Evolutionary conservation across 2,797 vertebrate genomes (phyloP).

Genomic region (Diceros bicornis): DNA sequence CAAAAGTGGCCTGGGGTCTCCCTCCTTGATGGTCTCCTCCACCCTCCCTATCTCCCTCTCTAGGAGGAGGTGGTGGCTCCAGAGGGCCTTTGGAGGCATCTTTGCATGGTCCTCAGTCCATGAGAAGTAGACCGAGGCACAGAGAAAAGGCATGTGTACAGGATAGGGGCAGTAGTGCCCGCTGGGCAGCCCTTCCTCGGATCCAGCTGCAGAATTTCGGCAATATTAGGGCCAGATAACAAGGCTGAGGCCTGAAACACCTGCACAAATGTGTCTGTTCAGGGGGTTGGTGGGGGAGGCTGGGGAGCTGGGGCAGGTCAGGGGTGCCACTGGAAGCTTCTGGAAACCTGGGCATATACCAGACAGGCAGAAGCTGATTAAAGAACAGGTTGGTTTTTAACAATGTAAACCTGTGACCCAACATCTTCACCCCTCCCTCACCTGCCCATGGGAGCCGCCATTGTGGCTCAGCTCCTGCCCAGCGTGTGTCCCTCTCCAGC

Average conservation of each 20-base stretch:
- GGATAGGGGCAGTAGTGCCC: rapidly evolving
- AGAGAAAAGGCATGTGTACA: not conserved
- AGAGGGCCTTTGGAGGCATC: not conserved
- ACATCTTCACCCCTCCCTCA: not conserved
- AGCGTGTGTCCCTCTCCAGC: not conserved
- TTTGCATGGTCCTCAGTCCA: not conserved
- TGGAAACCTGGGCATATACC: not conserved
- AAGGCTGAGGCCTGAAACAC: not conserved
- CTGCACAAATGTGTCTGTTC: not conserved
- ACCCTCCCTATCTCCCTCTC: not conserved
- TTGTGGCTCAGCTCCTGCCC: not conserved
- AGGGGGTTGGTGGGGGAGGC: too few species aligned
- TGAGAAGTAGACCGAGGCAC: not conserved
- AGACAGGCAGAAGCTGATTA: not conserved
- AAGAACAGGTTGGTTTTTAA: not conserved
- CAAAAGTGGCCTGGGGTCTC: not conserved
- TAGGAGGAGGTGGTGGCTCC: not conserved
- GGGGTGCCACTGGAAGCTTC: not conserved
- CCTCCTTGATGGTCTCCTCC: not conserved
- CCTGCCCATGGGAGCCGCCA: not conserved
- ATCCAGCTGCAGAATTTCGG: not conserved
- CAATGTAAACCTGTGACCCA: not conserved
- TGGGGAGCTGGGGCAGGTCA: not conserved
- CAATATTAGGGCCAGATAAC: not conserved
- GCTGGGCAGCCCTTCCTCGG: rapidly evolving